Evolutionary conservation across 2,113 vertebrate species (phyloP).

Genomic region (Lichenostomus cassidix): DNA sequence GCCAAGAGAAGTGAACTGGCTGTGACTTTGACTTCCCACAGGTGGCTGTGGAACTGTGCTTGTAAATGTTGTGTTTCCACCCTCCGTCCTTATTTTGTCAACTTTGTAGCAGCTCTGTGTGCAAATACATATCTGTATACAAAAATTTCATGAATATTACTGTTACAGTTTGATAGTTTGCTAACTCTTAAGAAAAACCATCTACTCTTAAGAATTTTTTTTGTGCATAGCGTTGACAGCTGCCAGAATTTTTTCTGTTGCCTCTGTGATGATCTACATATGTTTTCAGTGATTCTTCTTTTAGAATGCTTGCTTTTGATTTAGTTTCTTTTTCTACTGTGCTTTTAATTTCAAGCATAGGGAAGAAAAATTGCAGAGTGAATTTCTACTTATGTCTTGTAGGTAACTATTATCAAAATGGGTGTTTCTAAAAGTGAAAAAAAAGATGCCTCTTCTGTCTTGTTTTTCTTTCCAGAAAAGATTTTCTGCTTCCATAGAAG

Average conservation of each 20-base stretch:
- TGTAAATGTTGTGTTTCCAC: background rate
- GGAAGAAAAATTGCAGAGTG: constrained; percentile 16
- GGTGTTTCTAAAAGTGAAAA: background rate
- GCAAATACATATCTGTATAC: background rate
- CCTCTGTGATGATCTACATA: background rate
- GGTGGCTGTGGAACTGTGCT: background rate
- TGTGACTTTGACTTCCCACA: background rate
- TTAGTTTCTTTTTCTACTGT: background rate
- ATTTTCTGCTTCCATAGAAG: background rate
- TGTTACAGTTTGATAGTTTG: background rate
- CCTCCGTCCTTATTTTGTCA: background rate
- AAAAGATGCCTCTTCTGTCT: background rate
- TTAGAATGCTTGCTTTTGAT: background rate
- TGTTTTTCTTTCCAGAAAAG: background rate
- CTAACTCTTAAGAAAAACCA: background rate
- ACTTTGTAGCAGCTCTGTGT: background rate
- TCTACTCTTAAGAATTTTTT: background rate
- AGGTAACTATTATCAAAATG: constrained; percentile 9
- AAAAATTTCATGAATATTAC: background rate
- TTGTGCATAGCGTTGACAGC: background rate
- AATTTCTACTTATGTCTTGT: background rate
- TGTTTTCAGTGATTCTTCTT: constrained; percentile 24
- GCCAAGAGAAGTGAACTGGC: background rate
- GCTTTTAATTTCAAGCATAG: background rate
- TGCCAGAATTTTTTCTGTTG: constrained; percentile 7